Conservation (phyloP, 2,113 vertebrate genomes). For the Stegastes partitus region DNA sequence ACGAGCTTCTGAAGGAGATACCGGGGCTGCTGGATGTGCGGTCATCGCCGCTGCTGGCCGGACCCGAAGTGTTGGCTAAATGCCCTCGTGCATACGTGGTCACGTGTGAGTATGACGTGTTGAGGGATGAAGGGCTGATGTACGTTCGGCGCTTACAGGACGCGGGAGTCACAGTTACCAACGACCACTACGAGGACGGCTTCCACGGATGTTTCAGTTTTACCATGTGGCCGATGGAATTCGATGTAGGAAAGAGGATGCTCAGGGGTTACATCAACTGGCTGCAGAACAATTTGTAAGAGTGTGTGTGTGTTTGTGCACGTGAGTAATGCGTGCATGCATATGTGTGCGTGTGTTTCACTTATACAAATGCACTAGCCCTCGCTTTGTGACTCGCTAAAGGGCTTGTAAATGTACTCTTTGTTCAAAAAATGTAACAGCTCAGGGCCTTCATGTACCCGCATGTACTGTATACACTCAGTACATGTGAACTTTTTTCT, state of each 20-base stretch:
- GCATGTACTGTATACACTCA: background rate
- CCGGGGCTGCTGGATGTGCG: conserved; percentile 89
- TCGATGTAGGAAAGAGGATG: conserved; percentile 87
- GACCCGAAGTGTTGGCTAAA: conserved; percentile 82
- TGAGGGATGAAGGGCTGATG: conserved; percentile 95
- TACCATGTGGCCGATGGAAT: conserved; percentile 88
- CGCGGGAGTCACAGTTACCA: conserved; percentile 88
- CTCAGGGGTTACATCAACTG: conserved; percentile 89
- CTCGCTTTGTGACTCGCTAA: conserved; percentile 26
- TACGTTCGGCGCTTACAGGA: conserved; percentile 89
- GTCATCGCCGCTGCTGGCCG: conserved; percentile 89
- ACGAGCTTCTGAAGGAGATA: conserved; percentile 79
- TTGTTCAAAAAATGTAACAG: conserved; percentile 19
- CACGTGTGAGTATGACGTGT: conserved; percentile 92
- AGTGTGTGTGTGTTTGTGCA: background rate
- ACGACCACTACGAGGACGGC: conserved; percentile 89
- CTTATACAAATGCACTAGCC: conserved; percentile 8
- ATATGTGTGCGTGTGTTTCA: conserved; percentile 15
- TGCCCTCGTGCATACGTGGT: conserved; percentile 91
- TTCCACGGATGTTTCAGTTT: conserved; percentile 95
- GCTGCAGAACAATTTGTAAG: conserved; percentile 90
- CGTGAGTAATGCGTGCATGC: background rate
- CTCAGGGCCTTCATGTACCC: conserved; percentile 52
- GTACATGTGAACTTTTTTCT: background rate
- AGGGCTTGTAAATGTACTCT: conserved; percentile 30